Evolutionary conservation across 2,888 invertebrate genomes (phyloP).

Genomic region (Tenthredo mesomela): DNA sequence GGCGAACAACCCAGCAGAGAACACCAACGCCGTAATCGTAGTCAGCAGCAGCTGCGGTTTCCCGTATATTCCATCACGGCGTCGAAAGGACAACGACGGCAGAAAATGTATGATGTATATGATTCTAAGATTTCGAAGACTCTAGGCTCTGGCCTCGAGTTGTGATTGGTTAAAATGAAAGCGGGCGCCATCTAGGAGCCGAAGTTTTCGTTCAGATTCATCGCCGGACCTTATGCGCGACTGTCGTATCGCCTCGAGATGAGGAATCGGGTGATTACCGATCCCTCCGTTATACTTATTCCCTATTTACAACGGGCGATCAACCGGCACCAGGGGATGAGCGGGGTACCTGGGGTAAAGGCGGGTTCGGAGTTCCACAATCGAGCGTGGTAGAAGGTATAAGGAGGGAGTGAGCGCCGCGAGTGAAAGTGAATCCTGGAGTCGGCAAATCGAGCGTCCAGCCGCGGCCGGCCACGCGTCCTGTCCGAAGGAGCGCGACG

Average conservation of each 20-base stretch:
- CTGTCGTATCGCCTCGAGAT: not conserved
- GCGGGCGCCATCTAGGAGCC: not conserved
- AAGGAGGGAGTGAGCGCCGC: constrained; percentile 42
- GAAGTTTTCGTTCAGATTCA: not conserved
- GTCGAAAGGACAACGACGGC: constrained; percentile 22
- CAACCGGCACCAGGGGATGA: constrained; percentile 33
- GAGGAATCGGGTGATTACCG: constrained; percentile 17
- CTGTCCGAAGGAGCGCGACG: constrained; percentile 58
- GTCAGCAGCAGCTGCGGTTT: constrained; percentile 35
- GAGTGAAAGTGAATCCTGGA: constrained; percentile 50
- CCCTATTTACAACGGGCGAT: constrained; percentile 24
- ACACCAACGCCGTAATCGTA: constrained; percentile 41
- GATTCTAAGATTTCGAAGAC: not conserved
- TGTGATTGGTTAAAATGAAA: not conserved
- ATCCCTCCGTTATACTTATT: constrained; percentile 7
- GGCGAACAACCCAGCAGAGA: constrained; percentile 38
- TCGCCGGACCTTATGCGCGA: not conserved
- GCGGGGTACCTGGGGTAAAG: constrained; percentile 41
- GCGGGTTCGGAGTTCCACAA: constrained; percentile 48
- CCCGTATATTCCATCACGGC: constrained; percentile 32
- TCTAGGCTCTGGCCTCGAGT: not conserved
- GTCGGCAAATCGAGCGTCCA: constrained; percentile 41
- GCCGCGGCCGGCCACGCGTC: constrained; percentile 68
- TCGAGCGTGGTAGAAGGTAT: not conserved
- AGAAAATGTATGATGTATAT: not conserved